Conservation (phyloP, 2,888 invertebrate genomes). For the Amblyteles armatorius region DNA sequence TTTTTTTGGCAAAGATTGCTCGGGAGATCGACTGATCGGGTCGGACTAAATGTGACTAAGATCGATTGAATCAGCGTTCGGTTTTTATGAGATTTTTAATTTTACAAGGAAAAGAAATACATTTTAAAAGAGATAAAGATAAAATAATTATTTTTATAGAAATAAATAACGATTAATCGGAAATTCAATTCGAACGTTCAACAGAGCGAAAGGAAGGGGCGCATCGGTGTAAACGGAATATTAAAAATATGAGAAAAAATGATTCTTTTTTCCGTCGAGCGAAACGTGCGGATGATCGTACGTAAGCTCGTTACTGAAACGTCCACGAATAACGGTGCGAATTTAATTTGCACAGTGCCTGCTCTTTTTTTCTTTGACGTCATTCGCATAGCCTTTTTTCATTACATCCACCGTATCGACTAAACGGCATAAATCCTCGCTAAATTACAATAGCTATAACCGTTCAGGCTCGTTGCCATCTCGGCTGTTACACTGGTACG, state of each 20-base stretch:
- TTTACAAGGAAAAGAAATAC: neutral
- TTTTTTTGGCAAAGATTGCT: neutral
- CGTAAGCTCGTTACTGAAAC: neutral
- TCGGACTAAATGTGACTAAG: neutral
- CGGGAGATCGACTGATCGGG: too few species aligned
- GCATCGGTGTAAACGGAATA: too few species aligned
- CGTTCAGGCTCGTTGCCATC: constrained; percentile 17
- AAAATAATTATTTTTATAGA: neutral
- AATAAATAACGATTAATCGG: neutral
- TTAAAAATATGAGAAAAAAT: neutral
- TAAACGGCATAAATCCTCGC: constrained; percentile 23
- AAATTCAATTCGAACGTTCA: neutral
- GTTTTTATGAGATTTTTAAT: too few species aligned
- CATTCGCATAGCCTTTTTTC: neutral
- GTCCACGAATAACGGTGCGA: neutral
- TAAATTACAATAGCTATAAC: constrained; percentile 25
- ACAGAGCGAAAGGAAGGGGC: neutral
- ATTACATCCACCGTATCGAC: neutral
- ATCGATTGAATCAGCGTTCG: neutral
- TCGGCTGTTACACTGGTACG: constrained; percentile 8
- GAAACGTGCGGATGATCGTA: neutral
- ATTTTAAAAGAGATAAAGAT: neutral
- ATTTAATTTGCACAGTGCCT: neutral
- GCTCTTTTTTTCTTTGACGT: neutral
- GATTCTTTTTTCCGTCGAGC: neutral